A percentile compares a stretch with the other conserved stretches of the same genome.
Evolutionary conservation across 2,888 invertebrate genomes (phyloP).

Genomic region (Tenthredo livida): DNA sequence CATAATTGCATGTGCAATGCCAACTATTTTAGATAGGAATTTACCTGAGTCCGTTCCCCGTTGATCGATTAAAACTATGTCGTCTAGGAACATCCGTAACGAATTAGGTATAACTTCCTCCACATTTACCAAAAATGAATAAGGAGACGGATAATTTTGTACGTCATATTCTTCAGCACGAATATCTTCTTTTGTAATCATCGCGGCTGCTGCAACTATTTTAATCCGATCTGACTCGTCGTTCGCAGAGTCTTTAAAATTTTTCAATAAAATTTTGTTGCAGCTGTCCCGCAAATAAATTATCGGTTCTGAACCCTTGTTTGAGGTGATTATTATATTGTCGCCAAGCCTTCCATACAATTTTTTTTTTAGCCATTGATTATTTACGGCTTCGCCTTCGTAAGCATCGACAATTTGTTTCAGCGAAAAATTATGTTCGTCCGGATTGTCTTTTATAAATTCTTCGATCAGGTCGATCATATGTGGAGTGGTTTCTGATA

Average conservation of each 20-base stretch:
- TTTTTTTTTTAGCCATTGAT: slow-evolving; percentile 55
- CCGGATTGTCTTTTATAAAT: slow-evolving; percentile 53
- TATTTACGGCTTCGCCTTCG: slow-evolving; percentile 54
- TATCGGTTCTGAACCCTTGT: slow-evolving; percentile 19
- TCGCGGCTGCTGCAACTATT: slow-evolving; percentile 55
- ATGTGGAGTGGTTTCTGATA: slow-evolving; percentile 23
- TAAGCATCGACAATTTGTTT: slow-evolving; percentile 54
- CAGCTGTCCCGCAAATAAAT: slow-evolving; percentile 59
- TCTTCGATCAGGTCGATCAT: slow-evolving; percentile 28
- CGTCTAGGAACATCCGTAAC: slow-evolving; percentile 54
- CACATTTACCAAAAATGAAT: slow-evolving; percentile 53
- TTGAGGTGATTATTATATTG: slow-evolving; percentile 56
- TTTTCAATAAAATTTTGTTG: slow-evolving; percentile 56
- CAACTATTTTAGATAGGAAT: slow-evolving; percentile 46
- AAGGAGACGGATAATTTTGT: slow-evolving; percentile 55
- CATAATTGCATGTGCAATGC: slow-evolving; percentile 23
- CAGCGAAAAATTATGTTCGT: slow-evolving; percentile 57
- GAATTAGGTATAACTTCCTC: slow-evolving; percentile 49
- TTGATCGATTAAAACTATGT: slow-evolving; percentile 57
- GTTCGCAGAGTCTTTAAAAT: slow-evolving; percentile 55
- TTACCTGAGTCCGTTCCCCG: slow-evolving; percentile 52
- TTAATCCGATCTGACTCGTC: slow-evolving; percentile 54
- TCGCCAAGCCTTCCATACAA: slow-evolving; percentile 58
- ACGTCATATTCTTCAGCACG: slow-evolving; percentile 56
- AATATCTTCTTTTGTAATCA: slow-evolving; percentile 58